phyloP scores from a whole-genome alignment of 2,888 invertebrate species.

The Syrista parreyssii region DNA sequence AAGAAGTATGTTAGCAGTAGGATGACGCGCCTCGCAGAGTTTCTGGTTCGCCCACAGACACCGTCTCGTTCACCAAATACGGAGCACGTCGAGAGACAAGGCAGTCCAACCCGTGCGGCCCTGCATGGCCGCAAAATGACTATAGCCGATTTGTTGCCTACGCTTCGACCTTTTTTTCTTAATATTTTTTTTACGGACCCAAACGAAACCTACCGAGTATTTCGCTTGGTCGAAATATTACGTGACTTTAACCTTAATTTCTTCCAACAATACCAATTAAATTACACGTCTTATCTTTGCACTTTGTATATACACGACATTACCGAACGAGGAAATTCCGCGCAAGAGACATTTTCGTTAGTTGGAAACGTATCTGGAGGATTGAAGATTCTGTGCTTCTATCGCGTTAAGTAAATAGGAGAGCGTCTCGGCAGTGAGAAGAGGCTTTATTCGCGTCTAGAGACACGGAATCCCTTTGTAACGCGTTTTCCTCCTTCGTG shows the following conservation, averaged over 20 bases:
- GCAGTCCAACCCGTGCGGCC: not conserved
- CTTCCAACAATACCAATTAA: not conserved
- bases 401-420: not conserved
- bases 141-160: not conserved
- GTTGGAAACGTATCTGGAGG: not conserved
- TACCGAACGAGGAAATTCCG: not conserved
- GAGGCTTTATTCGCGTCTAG: not conserved
- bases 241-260: not conserved
- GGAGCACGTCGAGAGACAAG: constrained; percentile 35
- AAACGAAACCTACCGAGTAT: not conserved
- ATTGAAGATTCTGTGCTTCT: not conserved
- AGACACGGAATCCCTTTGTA: not conserved
- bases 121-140: constrained; percentile 9
- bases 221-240: not conserved
- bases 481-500: not conserved
- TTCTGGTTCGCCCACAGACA: constrained; percentile 56
- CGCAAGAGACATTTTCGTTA: not conserved
- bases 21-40: constrained; percentile 44
- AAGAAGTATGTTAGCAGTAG: constrained; percentile 6
- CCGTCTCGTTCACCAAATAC: constrained; percentile 59
- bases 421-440: not conserved
- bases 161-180: not conserved
- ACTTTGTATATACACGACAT: not conserved
- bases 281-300: not conserved
- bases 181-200: not conserved